phyloP scores from a whole-genome alignment of 2,113 vertebrate species.

The Labrus mixtus region DNA sequence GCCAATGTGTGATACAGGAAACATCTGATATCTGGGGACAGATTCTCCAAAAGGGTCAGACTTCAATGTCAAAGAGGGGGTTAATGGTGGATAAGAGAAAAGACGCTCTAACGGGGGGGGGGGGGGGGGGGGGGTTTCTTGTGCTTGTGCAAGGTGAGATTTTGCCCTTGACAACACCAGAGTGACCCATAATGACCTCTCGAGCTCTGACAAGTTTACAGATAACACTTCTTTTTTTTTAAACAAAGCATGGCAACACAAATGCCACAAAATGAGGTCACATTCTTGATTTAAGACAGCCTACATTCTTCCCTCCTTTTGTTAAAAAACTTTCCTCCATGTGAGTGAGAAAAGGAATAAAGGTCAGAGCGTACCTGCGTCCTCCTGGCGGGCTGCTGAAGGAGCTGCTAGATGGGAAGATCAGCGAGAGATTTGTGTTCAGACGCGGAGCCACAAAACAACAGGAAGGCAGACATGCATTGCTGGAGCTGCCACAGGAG shows the following conservation, averaged over 20 bases:
- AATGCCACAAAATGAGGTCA: background rate
- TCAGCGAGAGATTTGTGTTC: conserved; percentile 52
- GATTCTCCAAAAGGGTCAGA: conserved; percentile 60
- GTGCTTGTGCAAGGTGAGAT: conserved; percentile 22
- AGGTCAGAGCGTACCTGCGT: conserved; percentile 69
- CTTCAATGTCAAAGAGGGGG: conserved; percentile 52
- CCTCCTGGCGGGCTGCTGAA: conserved; percentile 35
- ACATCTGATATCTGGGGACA: conserved; percentile 9
- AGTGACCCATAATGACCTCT: conserved; percentile 39
- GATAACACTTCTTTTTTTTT: background rate
- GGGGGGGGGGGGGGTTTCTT: no score
- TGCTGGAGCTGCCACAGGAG: conserved; percentile 59
- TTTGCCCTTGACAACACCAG: conserved; percentile 29
- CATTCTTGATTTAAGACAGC: background rate
- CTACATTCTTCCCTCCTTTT: background rate
- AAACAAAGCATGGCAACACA: conserved; percentile 1
- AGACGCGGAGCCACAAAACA: conserved; percentile 52
- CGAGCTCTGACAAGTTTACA: conserved; percentile 3
- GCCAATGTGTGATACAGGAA: conserved; percentile 14
- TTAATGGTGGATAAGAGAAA: conserved; percentile 3
- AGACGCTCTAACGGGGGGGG: background rate
- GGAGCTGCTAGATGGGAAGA: conserved; percentile 47
- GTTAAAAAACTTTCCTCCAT: conserved; percentile 30
- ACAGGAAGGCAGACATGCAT: conserved; percentile 63
- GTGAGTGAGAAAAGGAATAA: conserved; percentile 6